A percentile compares a stretch with the other conserved stretches of the same genome.
These are phyloP conservation scores for Seira ritae DNA, from an alignment of 2,888 invertebrate species.

Conservation along the genomic window DNA sequence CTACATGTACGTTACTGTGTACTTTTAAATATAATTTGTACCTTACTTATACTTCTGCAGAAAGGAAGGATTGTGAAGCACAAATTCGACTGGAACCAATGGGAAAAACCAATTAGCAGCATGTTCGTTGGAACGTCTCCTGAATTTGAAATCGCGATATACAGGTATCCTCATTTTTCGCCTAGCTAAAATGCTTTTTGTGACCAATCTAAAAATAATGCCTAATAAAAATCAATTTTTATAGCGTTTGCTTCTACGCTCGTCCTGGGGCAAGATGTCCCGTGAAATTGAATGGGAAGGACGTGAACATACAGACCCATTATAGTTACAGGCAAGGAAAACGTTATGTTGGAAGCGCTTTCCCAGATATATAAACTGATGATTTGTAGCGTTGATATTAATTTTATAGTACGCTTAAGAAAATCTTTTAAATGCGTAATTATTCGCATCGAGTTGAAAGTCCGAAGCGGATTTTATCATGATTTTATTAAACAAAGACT, in stretches of 20 bases:
- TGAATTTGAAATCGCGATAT: constrained; percentile 92
- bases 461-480: too few species aligned
- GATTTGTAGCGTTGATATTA: too few species aligned
- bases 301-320: constrained; percentile 85
- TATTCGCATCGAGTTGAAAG: too few species aligned
- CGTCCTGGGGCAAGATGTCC: constrained; percentile 86
- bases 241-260: constrained; percentile 87
- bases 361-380: constrained; percentile 84
- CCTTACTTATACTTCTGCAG: too few species aligned
- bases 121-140: constrained; percentile 92
- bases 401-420: too few species aligned
- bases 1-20: too few species aligned
- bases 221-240: neutral
- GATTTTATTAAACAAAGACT: too few species aligned
- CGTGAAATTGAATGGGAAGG: constrained; percentile 83
- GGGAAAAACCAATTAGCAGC: constrained; percentile 86
- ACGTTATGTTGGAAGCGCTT: constrained; percentile 88
- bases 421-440: too few species aligned
- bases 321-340: constrained; percentile 86
- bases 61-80: constrained; percentile 86
- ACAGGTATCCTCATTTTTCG: too few species aligned
- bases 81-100: constrained; percentile 83
- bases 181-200: too few species aligned
- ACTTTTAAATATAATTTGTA: too few species aligned
- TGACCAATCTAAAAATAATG: too few species aligned